Evolutionary conservation across 2,797 vertebrate species (phyloP), one percentile per base, ranked within the genome.

Genomic region (Oreonectes daqikongensis): DNA sequence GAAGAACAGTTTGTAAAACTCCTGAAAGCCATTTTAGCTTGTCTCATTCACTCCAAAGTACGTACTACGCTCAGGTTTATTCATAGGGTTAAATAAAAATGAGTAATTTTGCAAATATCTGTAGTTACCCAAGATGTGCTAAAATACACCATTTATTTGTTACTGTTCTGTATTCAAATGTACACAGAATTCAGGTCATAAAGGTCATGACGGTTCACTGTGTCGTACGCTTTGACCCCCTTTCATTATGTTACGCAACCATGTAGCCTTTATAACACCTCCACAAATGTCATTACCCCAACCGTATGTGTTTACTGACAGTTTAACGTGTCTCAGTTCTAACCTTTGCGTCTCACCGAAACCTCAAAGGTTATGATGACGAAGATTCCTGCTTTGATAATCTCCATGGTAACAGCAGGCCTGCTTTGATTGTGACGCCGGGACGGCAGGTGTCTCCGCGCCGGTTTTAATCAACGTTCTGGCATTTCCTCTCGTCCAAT

Each of bases 401-500:
- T 68, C 52, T 60, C 52, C 46, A 66, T 79, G 65, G 71, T 65
- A 59, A 72, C 69, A 26, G 53, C 24, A 26, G 52, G 32, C 5
- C 22, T n/a, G 32, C 64, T 60, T 61, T 79, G 77, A 79, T 73
- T 79, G 63, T 40, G 18, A 3, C 10, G 22, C 22, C 1, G 44
- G 30, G 40, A 63, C 57, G 24, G 67, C 75, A 59, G 65, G 59
- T 38, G 53, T 66, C 26, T 53, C 52, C 7, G 5, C n/a, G 22
- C 42, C 7, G 32, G 69, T 53, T 72, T 70, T 72, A 64, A 72
- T 53, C 72, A 40, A 22, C 28, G 15, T 57, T 82, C 55, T 79
- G 77, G 35, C 65, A 73, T 80, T 82, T 77, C 74, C 81, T 35
- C 17, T 50, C 24, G 44, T 55, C 78, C 74, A 80, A 82, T 82